These are phyloP conservation scores for Acipenser transmontanus DNA, from an alignment of 2,797 vertebrate species.

Conservation along the genomic window DNA sequence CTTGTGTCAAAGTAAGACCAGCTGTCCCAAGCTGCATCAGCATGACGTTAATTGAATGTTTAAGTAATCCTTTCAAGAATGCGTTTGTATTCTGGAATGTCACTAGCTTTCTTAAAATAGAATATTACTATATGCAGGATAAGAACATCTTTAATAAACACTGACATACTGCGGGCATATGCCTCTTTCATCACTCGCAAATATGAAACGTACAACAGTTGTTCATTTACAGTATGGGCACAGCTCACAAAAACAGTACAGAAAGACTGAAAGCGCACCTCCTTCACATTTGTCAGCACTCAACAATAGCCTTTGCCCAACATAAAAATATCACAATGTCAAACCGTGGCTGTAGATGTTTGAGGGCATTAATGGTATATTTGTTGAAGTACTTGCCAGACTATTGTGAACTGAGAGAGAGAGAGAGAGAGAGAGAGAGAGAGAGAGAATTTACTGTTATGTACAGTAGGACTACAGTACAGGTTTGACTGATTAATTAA, in stretches of 20 bases:
- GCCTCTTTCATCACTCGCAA: constrained; percentile 44
- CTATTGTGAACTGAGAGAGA: too few relatives aligned
- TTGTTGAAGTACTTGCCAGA: too few relatives aligned
- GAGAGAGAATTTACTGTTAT: too few relatives aligned
- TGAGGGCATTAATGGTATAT: too few relatives aligned
- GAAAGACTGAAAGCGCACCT: constrained; percentile 26
- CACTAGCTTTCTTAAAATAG: constrained; percentile 60
- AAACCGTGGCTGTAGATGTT: too few relatives aligned
- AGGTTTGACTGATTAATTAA: too few relatives aligned
- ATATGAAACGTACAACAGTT: constrained; percentile 46
- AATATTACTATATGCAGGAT: constrained; percentile 44
- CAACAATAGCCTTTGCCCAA: neutral
- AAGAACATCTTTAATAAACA: constrained; percentile 48
- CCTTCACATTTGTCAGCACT: constrained; percentile 25
- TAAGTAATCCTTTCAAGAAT: constrained; percentile 65
- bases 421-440: too few relatives aligned
- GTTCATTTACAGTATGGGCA: constrained; percentile 38
- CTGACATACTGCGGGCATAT: constrained; percentile 41
- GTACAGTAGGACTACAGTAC: too few relatives aligned
- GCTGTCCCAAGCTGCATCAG: constrained; percentile 56
- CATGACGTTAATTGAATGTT: constrained; percentile 60
- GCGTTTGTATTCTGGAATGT: constrained; percentile 60
- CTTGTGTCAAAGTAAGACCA: constrained; percentile 64
- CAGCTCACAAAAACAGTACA: constrained; percentile 23
- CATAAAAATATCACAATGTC: too few relatives aligned